Percentiles rank a stretch among this genome's conserved stretches.
phyloP scores from a whole-genome alignment of 2,797 vertebrate genomes.

The Phyllotis vaccarum region DNA sequence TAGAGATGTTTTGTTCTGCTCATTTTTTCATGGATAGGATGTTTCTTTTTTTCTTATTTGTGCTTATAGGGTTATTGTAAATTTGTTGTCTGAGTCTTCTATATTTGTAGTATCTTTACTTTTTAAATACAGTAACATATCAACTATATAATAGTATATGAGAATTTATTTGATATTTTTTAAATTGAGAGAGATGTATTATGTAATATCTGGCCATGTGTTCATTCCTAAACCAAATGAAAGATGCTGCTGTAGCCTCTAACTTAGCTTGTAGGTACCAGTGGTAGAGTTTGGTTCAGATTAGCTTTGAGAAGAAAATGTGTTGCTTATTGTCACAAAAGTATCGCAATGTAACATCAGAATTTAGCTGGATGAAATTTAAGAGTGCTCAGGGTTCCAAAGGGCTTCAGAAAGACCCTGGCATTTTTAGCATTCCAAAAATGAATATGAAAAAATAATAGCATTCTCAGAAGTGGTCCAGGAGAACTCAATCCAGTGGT shows the following conservation, averaged over 20 bases:
- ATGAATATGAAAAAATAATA: neutral
- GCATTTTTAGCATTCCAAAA: slow-evolving; percentile 20
- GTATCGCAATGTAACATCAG: neutral
- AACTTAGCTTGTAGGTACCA: neutral
- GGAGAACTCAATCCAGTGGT: neutral
- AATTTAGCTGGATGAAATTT: slow-evolving; percentile 45
- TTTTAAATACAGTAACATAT: neutral
- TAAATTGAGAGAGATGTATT: neutral
- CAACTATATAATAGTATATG: neutral
- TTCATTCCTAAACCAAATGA: slow-evolving; percentile 28
- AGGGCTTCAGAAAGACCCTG: neutral
- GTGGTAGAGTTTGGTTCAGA: neutral
- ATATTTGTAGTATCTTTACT: slow-evolving; percentile 24
- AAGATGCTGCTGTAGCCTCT: neutral
- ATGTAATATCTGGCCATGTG: neutral
- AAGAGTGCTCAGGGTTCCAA: slow-evolving; percentile 45
- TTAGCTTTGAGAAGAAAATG: slow-evolving; percentile 51
- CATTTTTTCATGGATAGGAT: slow-evolving; percentile 3
- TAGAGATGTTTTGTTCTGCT: neutral
- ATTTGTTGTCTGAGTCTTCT: slow-evolving; percentile 21
- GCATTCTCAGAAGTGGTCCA: neutral
- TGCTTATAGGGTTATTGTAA: neutral
- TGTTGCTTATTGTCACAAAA: slow-evolving; percentile 38
- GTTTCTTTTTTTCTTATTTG: neutral
- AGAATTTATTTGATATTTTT: slow-evolving; percentile 53